Evolutionary conservation across 1,140 invertebrate species (phyloP), one percentile per base, ranked within the genome.

Genomic region (Drosophila murphyi): DNA sequence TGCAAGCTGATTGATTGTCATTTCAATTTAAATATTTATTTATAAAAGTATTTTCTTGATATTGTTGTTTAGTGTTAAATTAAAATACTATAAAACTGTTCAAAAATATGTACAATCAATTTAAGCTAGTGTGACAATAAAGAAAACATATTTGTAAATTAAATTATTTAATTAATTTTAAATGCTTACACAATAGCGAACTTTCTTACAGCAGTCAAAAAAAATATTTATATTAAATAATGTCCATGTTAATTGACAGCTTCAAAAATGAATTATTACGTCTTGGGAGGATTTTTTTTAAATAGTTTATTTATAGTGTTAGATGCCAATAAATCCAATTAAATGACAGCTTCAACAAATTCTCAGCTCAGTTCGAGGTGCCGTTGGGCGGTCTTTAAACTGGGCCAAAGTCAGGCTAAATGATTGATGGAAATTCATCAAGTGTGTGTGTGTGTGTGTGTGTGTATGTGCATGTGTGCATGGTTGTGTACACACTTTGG

Each of bases 351-450:
- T 65, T 32, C 43, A 67, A 60, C 31, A 67, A 72, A 67, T 67
- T 59, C 32, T 4, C 20, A n/a, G n/a, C 45, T 34, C 7, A 39
- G n/a, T 35, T 35, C 54, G 0, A 10, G 12, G 3, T 7, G 39
- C 39, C 10, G 39, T 4, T 43, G 10, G 10, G 5, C 6, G 3
- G 7, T 6, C 41, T 41, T 39, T 54, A 77, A 80, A 65, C 80
- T 64, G 64, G 82, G 62, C 75, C 60, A 67, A 35, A 72, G 63
- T 76, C 71, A 73, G 61, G 67, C 65, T 55, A 87, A 89, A 89
- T 88, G 83, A 88, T 89, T 88, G 83, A 88, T 88, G 83, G 74
- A 74, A 88, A 75, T 80, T 78, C 78, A 70, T 34, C 8, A 28
- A 39, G 29, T 61, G 59, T 47, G 41, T 61, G 45, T 6, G 43